Base-by-base conservation (phyloP, 2,113 vertebrate species). In the Sinocyclocheilus grahami region DNA sequence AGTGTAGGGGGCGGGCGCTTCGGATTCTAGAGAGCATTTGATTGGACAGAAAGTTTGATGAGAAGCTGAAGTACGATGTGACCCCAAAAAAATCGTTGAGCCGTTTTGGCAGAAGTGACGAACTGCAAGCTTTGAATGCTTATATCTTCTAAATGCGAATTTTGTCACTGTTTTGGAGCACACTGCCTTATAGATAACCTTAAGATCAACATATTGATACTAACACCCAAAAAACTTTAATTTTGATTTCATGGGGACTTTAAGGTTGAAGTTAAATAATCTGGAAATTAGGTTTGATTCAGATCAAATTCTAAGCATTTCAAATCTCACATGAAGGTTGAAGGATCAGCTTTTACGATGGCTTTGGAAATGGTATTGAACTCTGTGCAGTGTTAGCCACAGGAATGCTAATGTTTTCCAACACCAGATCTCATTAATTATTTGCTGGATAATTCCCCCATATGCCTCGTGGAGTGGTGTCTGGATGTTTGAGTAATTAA, bases 361-460 rank as follows among this genome's bases (percentile, higher is more conserved):
- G 87, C 74, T 83, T 62, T 86, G 83, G 67, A 85, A 85, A 88
- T 85, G 67, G 76, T 86, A 82, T 81, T 87, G 76, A 88, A 86
- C 62, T 20, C 27, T 81, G 81, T 62, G 58, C 58, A 85, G 80
- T 84, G 77, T 37, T 88, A 90, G 84, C 88, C 90, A 90, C 81
- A 88, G 90, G 80, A 89, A 87, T 89, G 85, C 77, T 88, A 88
- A 87, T 82, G 87, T 89, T 90, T 87, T 84, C 86, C 84, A 65
- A 84, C 51, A 8, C 77, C 69, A 60, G 85, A 39, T 85, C 63
- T 86, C 65, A 9, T 65, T 79, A 83, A 83, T 88, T 84, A 82
- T 51, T 87, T 83, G 84, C 74, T 74, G 62, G 6, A 69, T 78
- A 84, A 82, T 87, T 87, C 81, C 77, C 76, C 80, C 80, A 75